A percentile compares a stretch with the other conserved stretches of the same genome.
phyloP scores from a whole-genome alignment of 2,113 vertebrate genomes.

The Nipponia nippon region DNA sequence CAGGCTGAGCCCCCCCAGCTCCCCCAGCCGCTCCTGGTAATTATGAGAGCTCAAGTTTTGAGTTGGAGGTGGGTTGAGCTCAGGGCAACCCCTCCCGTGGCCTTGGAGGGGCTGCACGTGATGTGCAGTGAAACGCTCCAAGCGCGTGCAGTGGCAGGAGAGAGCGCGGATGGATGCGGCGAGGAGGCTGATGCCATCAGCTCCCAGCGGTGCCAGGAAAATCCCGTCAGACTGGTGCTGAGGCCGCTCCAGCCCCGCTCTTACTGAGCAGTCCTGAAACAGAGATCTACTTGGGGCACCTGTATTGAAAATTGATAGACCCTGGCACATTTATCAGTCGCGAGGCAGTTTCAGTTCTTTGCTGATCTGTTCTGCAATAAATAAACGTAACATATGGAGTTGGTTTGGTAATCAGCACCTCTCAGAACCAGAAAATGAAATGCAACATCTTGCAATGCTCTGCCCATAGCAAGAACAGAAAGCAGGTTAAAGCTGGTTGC shows the following conservation, averaged over 20 bases:
- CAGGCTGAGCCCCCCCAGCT: too few species aligned
- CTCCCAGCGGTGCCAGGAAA: neutral
- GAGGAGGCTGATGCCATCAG: neutral
- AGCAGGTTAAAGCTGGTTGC: neutral
- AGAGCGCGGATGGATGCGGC: neutral
- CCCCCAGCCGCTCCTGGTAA: too few species aligned
- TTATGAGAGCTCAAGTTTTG: neutral
- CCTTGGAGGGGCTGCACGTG: neutral
- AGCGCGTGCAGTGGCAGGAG: neutral
- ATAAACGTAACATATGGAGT: neutral
- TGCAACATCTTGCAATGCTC: neutral
- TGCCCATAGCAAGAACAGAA: neutral
- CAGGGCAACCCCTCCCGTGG: neutral
- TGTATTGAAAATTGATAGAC: neutral
- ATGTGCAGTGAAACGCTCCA: rapidly evolving
- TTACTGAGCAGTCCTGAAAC: neutral
- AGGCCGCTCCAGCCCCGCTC: neutral
- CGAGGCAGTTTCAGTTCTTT: neutral
- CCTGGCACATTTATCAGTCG: rapidly evolving
- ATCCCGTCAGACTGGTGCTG: neutral
- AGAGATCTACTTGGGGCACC: neutral
- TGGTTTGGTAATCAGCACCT: neutral
- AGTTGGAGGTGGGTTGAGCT: neutral
- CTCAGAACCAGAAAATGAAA: neutral
- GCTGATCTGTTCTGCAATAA: neutral